Evolutionary conservation across 2,113 vertebrate genomes (phyloP), one percentile per base, ranked within the genome.

Genomic region (Epinephelus fuscoguttatus): DNA sequence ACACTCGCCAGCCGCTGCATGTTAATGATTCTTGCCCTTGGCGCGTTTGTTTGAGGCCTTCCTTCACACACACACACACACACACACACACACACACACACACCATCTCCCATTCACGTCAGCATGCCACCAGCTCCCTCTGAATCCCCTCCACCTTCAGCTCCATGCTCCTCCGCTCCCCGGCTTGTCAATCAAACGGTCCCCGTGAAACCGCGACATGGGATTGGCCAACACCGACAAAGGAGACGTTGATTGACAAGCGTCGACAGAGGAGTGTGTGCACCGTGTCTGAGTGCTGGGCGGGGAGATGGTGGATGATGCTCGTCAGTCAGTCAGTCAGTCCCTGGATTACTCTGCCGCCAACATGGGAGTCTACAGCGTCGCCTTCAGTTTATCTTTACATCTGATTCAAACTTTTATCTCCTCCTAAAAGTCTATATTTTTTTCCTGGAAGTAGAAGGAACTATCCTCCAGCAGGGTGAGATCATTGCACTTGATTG

Each of bases 211-310:
- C 63, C 0, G 37, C 57, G 33, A 81, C 67, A 11, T 42, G 83
- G 88, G 91, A 94, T 91, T 92, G 90, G 91, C 49, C 67, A 63
- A 60, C 67, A 4, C 68, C 6, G 59, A 85, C 79, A 82, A 83
- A 93, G 84, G 75, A 74, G 81, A 55, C 7, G 0, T 40, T 92
- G 91, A 94, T 81, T 92, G 93, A 91, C 93, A 70, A 73, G 85
- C 60, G 53, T 80, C 53, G 70, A 85, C 91, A 30, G 83, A 72
- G 82, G 84, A 76, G 67, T 6, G 61, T 9, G 78, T 6, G 70
- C 67, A 21, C 72, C 23, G 55, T 81, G 82, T 82, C 57, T 37
- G 66, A 70, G 77, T 33, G 11, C 52, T 15, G 70, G 79, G 86
- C 12, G 53, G 67, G 62, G 47, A 37, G 56, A 17, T 5, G 50